These are phyloP conservation scores for Hyles vespertilio DNA, from an alignment of 1,140 invertebrate species.

Conservation along the genomic window DNA sequence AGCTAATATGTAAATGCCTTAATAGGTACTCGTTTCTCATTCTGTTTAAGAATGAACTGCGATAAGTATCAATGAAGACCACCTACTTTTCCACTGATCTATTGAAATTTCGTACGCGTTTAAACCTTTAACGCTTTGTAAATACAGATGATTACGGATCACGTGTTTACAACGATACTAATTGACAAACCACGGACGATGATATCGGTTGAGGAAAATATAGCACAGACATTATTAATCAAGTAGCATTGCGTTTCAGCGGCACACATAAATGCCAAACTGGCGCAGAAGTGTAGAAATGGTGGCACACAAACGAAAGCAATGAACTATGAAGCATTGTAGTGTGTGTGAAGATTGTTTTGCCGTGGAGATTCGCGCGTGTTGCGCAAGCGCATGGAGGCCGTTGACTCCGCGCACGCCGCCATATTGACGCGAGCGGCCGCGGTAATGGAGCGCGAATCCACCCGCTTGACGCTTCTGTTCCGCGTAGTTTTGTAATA, in stretches of 20 bases:
- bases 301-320: conserved; percentile 25
- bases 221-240: too few species aligned
- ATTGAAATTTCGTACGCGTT: conserved; percentile 9
- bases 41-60: too few species aligned
- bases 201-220: not conserved
- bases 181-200: too few species aligned
- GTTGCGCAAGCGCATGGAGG: conserved; percentile 73
- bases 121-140: conserved; percentile 43
- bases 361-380: conserved; percentile 71
- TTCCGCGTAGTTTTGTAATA: conserved; percentile 60
- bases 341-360: conserved; percentile 52
- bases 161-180: conserved; percentile 1
- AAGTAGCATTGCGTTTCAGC: not conserved
- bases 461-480: conserved; percentile 45
- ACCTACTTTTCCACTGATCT: too few species aligned
- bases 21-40: too few species aligned
- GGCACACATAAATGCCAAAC: conserved; percentile 14
- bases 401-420: conserved; percentile 66
- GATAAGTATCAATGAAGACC: too few species aligned
- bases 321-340: not conserved
- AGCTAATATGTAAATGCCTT: too few species aligned
- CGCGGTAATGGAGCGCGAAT: conserved; percentile 65
- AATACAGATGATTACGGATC: conserved; percentile 7
- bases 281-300: conserved; percentile 41
- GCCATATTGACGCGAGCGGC: conserved; percentile 52